Conservation (phyloP, 2,888 invertebrate species). For the Balanococcus diminutus region DNA sequence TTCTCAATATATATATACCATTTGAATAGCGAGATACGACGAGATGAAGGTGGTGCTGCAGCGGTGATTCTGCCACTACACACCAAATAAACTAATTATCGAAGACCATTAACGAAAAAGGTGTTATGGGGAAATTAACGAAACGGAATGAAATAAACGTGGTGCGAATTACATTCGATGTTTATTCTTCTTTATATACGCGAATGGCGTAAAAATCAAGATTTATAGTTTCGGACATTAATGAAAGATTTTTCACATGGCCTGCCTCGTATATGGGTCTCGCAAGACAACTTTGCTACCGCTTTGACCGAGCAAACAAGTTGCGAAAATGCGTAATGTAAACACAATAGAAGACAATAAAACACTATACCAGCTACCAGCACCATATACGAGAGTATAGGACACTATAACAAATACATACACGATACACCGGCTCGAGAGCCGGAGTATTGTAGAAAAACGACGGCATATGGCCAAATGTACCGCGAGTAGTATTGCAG, state of each 20-base stretch:
- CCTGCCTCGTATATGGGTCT: no score
- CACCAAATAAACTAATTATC: constrained; percentile 11
- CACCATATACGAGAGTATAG: no score
- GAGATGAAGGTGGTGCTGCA: background rate
- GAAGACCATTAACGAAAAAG: constrained; percentile 3
- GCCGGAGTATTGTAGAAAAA: background rate
- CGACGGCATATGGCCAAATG: constrained; percentile 34
- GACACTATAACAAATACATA: constrained; percentile 14
- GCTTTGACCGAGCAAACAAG: background rate
- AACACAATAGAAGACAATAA: constrained; percentile 31
- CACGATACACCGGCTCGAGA: background rate
- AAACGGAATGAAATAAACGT: background rate
- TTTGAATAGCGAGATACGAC: background rate
- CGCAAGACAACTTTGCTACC: background rate
- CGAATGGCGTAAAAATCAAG: background rate
- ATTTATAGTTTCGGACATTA: constrained; percentile 13
- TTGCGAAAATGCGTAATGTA: constrained; percentile 21
- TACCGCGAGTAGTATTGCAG: background rate
- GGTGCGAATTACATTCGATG: constrained; percentile 13
- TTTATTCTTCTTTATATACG: background rate
- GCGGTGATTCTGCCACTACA: background rate
- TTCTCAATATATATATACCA: background rate
- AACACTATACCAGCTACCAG: background rate
- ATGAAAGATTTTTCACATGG: background rate
- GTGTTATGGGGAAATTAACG: constrained; percentile 22